Percentiles rank a stretch among this genome's conserved stretches.
These are phyloP conservation scores for Dendrolimus pini DNA, from an alignment of 2,888 invertebrate species.

Conservation along the genomic window DNA sequence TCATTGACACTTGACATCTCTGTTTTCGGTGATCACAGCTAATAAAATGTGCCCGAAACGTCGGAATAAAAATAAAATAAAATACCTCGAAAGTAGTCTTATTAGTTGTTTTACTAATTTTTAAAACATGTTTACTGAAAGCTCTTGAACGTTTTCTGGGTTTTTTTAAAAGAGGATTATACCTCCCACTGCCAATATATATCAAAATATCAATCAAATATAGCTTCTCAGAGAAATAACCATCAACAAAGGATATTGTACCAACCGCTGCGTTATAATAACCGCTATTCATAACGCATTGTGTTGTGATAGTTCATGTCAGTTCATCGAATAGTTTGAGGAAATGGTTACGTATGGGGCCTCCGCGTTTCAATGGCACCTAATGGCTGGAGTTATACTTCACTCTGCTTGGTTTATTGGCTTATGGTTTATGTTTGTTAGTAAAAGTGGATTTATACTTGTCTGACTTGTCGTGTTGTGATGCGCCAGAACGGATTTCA, in stretches of 20 bases:
- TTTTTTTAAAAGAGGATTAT: too few species aligned
- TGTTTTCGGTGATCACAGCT: too few species aligned
- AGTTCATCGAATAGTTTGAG: constrained; percentile 39
- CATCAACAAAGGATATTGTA: background rate
- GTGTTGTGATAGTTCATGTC: constrained; percentile 70
- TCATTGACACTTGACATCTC: too few species aligned
- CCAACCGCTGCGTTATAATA: constrained; percentile 1
- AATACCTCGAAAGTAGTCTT: too few species aligned
- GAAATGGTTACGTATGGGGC: constrained; percentile 65
- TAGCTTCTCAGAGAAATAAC: background rate
- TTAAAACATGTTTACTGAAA: too few species aligned
- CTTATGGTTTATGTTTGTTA: constrained; percentile 21
- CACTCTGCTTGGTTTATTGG: constrained; percentile 58
- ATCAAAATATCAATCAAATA: background rate
- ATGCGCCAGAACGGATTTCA: too few species aligned
- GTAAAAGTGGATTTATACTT: too few species aligned
- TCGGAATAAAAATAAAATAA: too few species aligned
- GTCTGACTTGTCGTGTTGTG: too few species aligned
- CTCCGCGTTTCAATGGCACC: constrained; percentile 54
- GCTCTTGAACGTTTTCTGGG: too few species aligned
- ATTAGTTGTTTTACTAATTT: too few species aligned
- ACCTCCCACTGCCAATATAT: background rate
- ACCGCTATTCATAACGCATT: constrained; percentile 69
- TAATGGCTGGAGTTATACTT: constrained; percentile 42
- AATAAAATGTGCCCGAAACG: too few species aligned